A percentile compares a stretch with the other conserved stretches of the same genome.
These are phyloP conservation scores for Gambelia wislizenii DNA, from an alignment of 2,797 vertebrate species.

Conservation along the genomic window DNA sequence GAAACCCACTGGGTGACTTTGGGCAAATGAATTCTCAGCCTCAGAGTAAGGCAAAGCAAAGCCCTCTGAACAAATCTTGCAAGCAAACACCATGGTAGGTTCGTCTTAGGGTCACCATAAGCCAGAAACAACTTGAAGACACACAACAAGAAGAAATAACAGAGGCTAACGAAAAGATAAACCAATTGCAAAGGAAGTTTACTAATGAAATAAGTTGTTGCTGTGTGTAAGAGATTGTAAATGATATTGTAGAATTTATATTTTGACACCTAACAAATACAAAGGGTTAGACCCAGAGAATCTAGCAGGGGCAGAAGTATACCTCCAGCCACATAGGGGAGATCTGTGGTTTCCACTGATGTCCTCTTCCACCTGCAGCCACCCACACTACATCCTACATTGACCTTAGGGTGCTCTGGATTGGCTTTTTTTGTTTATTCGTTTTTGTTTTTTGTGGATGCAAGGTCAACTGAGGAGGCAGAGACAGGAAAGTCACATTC, in stretches of 20 bases:
- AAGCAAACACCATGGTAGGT: no score
- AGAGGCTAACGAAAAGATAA: not conserved
- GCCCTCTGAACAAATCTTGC: no score
- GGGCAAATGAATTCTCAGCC: no score
- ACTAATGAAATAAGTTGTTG: not conserved
- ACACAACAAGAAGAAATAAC: not conserved
- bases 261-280: not conserved
- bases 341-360: not conserved
- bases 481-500: not conserved
- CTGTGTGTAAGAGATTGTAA: not conserved
- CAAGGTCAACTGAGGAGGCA: not conserved
- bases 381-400: not conserved
- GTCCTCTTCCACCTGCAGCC: not conserved
- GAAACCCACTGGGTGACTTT: no score
- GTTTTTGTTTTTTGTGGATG: not conserved
- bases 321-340: not conserved
- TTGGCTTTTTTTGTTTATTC: no score
- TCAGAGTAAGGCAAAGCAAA: no score
- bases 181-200: not conserved
- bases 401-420: no score
- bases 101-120: no score
- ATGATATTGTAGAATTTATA: not conserved
- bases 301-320: not conserved
- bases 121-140: no score
- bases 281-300: not conserved